Evolutionary conservation across 2,888 invertebrate genomes (phyloP), one percentile per base, ranked within the genome.

Genomic region (Drosophila bunnanda): DNA sequence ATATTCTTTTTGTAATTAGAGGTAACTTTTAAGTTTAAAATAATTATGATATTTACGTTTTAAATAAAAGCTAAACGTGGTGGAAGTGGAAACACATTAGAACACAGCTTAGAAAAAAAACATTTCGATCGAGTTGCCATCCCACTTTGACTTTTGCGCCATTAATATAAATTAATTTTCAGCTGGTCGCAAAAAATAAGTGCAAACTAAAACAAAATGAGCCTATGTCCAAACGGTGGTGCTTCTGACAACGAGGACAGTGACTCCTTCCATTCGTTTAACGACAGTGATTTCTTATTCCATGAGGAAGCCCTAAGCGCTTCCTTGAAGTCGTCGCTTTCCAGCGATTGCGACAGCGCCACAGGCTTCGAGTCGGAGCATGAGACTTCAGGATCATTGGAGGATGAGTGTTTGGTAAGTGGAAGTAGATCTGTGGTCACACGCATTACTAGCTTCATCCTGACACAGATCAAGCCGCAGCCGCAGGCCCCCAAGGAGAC

Each of bases 191-290:
- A 12, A 30, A 13, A 36, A 4, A 12, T 0, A 20, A 15, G 9
- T 20, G 12, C 2, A 32, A 38, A 34, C 12, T 2, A 1, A 20
- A n/a, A 3, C 7, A 32, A 56, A 60, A 65, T 79, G 78, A 61
- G 52, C 34, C 0, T n/a, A 13, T n/a, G 32, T 13, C n/a, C n/a
- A 9, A 2, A 22, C 0, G 32, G n/a, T 6, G 44, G 17, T 25
- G 50, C n/a, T 5, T 15, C 34, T 15, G 53, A 17, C 1, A 57
- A 44, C 4, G 62, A 72, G 2, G 79, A 72, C 0, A 46, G 30
- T 7, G 64, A 70, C 0, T 72, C 78, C 4, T 79, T 66, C 43
- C 30, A 83, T n/a, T 82, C 81, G 8, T 65, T 78, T 6, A 22
- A 22, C 4, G n/a, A 46, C 1, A 74, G 64, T 20, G 48, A 43